Evolutionary conservation across 2,113 vertebrate genomes (phyloP), one percentile per base, ranked within the genome.

Genomic region (Rhynchomys soricoides): DNA sequence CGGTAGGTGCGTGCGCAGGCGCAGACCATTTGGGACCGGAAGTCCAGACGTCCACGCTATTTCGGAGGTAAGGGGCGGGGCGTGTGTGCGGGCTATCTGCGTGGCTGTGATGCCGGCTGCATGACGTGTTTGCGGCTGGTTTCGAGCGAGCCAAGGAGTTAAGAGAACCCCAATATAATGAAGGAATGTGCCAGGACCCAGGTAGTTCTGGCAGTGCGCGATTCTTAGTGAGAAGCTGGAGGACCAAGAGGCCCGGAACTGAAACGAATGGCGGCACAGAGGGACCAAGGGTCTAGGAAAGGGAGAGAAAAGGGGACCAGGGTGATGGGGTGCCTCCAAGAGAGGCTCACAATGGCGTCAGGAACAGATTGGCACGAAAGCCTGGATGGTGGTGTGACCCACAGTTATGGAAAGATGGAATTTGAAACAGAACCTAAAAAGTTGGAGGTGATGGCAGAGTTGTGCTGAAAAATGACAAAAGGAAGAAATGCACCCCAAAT

Each of bases 11-110:
- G 21, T 68, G 92, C 96, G 96, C 96, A 95, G 50, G 96, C 96
- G 91, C 94, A 93, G 74, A 0, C 1, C 3, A 5, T 43, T 66
- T 22, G 62, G 29, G 0, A 16, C 96, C 96, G 98, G 97, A 98
- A 98, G 94, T 86, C 17, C 66, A 12, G 7, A 79, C 0, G 1
- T 5, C 52, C 1, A 22, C 0, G 59, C 7, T 1, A 0, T 0
- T 5, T 1, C 71, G 22, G 77, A 95, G 95, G 97, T 95, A 91
- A 93, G 75, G 68, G 34, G 66, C 0, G 24, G 31, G 24, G 79
- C 4, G 66, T n/a, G 24, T 1, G 5, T 0, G 10, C 4, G 8
- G 6, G 68, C 1, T 7, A 0, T 3, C 22, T 17, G 34, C n/a
- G 59, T 6, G 29, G 71, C 0, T 24, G 13, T 0, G 21, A n/a